Base-by-base conservation (phyloP, 2,113 vertebrate genomes). In the Penelope pileata region DNA sequence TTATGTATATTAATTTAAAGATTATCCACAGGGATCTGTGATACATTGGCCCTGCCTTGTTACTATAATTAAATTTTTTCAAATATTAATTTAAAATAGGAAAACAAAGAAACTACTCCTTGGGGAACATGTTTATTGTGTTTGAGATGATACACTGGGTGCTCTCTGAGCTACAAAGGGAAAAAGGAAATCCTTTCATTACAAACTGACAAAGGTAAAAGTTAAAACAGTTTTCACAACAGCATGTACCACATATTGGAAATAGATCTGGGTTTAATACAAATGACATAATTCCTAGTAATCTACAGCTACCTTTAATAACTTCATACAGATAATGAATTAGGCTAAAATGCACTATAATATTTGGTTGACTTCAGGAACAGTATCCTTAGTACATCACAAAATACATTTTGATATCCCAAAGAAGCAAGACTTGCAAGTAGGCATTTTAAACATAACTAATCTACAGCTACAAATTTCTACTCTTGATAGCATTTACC, bases 391-490 rank as follows among this genome's bases (percentile, higher is more conserved):
- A 98, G 98, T 99, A 99, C 98, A 99, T 99, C 98, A 99, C 98
- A 99, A 99, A 99, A 99, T 99, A 99, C 98, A 98, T 98, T 98
- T 99, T 98, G 98, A 99, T 99, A 99, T 99, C 98, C 98, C 98
- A 98, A 99, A 99, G 98, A 99, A 99, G 98, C 98, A 98, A 99
- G 98, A 99, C 98, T 99, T 99, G 98, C 98, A 98, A 99, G 98
- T 98, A 98, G 98, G 98, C 98, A 96, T 99, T 98, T 98, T 98
- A 98, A 98, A 99, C 98, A 98, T 98, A 98, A 98, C 98, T 98
- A 99, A 98, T 99, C 98, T 99, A 99, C 98, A 98, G 98, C 98
- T 99, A 99, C 98, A 98, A 98, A 99, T 97, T 98, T 98, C 98
- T 98, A 98, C 98, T 98, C 98, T 96, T 98, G 94, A 97, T 95